phyloP scores from a whole-genome alignment of 2,888 invertebrate genomes.

The Drosophila monieri region DNA sequence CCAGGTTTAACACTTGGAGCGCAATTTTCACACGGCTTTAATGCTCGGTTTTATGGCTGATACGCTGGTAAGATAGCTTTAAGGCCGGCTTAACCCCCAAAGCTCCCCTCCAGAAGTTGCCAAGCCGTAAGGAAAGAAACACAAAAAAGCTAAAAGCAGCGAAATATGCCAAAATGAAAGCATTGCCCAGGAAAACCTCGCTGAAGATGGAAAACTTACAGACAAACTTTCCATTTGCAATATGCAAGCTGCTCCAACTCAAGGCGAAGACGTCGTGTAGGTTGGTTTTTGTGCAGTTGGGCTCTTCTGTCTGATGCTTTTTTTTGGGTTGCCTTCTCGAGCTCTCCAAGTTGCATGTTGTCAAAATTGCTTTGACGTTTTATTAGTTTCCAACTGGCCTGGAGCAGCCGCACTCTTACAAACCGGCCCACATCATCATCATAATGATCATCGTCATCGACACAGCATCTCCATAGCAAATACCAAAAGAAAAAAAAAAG shows the following conservation, averaged over 20 bases:
- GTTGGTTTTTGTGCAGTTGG: slow-evolving; percentile 19
- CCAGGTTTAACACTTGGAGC: slow-evolving; percentile 41
- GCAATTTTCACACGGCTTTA: slow-evolving; percentile 70
- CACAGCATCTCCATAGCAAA: slow-evolving; percentile 25
- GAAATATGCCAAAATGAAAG: slow-evolving; percentile 57
- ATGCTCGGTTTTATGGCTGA: slow-evolving; percentile 54
- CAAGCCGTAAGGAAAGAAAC: slow-evolving; percentile 6
- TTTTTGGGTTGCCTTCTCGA: slow-evolving; percentile 18
- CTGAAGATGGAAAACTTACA: slow-evolving; percentile 60
- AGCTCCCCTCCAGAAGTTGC: slow-evolving; percentile 21
- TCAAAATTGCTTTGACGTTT: slow-evolving; percentile 78
- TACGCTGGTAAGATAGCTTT: slow-evolving; percentile 54
- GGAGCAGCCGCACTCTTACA: slow-evolving; percentile 47
- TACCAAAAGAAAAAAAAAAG: slow-evolving; percentile 33
- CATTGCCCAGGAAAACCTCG: slow-evolving; percentile 46
- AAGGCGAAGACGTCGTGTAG: slow-evolving; percentile 31
- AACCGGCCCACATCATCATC: slow-evolving; percentile 25
- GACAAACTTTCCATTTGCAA: slow-evolving; percentile 45
- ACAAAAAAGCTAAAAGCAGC: slow-evolving; percentile 11
- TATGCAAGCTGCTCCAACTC: slow-evolving; percentile 26
- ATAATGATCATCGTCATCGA: slow-evolving; percentile 5
- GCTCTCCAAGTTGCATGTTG: slow-evolving; percentile 60
- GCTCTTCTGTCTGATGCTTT: not conserved
- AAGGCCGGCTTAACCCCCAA: slow-evolving; percentile 44
- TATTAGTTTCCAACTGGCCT: slow-evolving; percentile 66